phyloP scores from a whole-genome alignment of 2,113 vertebrate species.

The human region GRCh38 chr4:109524501-109525000 shows the following conservation, averaged over 20 bases:
- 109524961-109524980: neutral
- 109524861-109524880: constrained; percentile 97
- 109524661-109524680: neutral
- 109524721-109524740: neutral
- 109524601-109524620: neutral
- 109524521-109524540: neutral
- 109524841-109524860: constrained; percentile 99
- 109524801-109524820: constrained; percentile 84
- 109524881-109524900: constrained; percentile 98
- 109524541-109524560: constrained; percentile 5
- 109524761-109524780: neutral
- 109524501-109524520: neutral
- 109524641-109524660: neutral
- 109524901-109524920: constrained; percentile 97
- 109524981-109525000: constrained; percentile 3
- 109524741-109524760: neutral
- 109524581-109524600: neutral
- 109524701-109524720: neutral
- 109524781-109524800: neutral
- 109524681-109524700: neutral
- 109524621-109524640: neutral
- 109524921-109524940: constrained; percentile 94
- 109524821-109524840: constrained; percentile 97
- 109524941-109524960: constrained; percentile 84
- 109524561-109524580: neutral